A percentile compares a stretch with the other conserved stretches of the same genome.
These are phyloP conservation scores for Drosophila seclusa DNA, from an alignment of 2,888 invertebrate species.

Conservation along the genomic window DNA sequence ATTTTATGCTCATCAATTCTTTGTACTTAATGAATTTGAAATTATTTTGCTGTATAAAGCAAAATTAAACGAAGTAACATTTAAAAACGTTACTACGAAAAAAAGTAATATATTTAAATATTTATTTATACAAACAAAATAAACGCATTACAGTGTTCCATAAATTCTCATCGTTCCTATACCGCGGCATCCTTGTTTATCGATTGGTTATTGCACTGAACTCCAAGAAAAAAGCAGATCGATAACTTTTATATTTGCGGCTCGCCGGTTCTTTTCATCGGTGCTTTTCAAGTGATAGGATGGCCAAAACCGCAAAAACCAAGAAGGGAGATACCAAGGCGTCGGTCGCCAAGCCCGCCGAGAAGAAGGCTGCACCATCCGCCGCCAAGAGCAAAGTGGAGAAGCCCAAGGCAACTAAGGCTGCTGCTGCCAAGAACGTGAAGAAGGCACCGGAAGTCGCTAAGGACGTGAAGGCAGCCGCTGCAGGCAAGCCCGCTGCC, in stretches of 20 bases:
- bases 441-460: slow-evolving; percentile 84
- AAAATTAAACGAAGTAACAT: not conserved
- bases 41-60: not conserved
- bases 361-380: slow-evolving; percentile 80
- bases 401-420: slow-evolving; percentile 83
- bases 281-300: slow-evolving; percentile 82
- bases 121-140: not conserved
- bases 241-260: slow-evolving; percentile 17
- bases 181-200: not conserved
- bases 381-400: slow-evolving; percentile 84
- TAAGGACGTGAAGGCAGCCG: slow-evolving; percentile 85
- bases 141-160: not conserved
- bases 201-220: not conserved
- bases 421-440: slow-evolving; percentile 82
- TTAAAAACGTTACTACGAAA: not conserved
- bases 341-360: slow-evolving; percentile 82
- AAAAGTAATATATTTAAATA: not conserved
- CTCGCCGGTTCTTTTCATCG: slow-evolving; percentile 81
- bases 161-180: not conserved
- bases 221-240: not conserved
- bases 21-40: not conserved
- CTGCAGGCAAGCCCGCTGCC: slow-evolving; percentile 64
- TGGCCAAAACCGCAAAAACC: slow-evolving; percentile 85
- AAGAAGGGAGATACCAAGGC: slow-evolving; percentile 83
- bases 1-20: not conserved